Conservation (phyloP, 2,797 vertebrate genomes). For the Artibeus lituratus region DNA sequence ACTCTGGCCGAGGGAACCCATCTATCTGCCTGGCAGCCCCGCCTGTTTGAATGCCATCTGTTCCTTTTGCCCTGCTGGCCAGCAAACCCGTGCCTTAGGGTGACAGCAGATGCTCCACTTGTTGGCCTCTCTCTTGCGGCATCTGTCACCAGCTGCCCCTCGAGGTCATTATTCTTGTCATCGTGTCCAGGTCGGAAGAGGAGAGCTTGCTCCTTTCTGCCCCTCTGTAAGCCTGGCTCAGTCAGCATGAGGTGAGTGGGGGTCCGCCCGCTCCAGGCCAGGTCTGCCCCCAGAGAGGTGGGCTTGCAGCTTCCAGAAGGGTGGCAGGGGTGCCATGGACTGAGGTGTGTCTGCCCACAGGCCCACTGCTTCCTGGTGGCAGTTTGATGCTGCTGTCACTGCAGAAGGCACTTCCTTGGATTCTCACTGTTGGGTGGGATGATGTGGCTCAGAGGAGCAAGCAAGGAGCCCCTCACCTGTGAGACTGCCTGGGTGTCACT, state of each 20-base stretch:
- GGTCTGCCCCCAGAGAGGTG: neutral
- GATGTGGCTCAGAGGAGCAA: neutral
- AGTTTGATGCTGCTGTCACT: too few species aligned
- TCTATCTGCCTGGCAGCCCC: neutral
- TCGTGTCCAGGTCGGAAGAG: neutral
- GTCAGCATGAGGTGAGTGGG: rapidly evolving
- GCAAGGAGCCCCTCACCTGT: neutral
- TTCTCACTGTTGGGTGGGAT: rapidly evolving
- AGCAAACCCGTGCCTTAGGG: neutral
- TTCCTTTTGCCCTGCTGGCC: neutral
- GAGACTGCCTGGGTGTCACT: neutral
- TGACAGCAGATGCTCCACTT: neutral
- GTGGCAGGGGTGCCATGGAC: neutral
- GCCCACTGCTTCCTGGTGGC: neutral
- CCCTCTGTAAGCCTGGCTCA: neutral
- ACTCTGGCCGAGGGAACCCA: rapidly evolving
- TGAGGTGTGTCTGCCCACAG: neutral
- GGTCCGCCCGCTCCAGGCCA: rapidly evolving
- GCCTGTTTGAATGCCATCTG: neutral
- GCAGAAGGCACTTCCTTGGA: neutral
- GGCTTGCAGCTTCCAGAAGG: neutral
- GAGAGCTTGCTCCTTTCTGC: neutral
- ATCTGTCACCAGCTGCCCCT: neutral
- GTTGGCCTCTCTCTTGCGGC: neutral
- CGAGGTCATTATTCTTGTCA: neutral